Base-by-base conservation (phyloP, 2,888 invertebrate genomes). In the Stenotaenia linearis region DNA sequence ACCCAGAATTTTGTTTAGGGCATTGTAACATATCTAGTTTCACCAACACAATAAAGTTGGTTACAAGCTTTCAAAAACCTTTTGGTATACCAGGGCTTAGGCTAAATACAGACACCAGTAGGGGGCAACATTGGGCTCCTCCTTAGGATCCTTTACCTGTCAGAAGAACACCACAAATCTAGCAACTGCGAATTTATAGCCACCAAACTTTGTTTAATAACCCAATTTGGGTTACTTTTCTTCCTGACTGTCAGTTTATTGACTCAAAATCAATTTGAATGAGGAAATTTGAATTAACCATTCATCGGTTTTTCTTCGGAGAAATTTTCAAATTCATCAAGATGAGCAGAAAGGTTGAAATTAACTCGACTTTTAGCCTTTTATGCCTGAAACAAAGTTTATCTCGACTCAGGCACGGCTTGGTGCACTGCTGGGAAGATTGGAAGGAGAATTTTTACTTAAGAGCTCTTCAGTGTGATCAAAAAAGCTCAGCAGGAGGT, bases 401-500 rank as follows among this genome's bases (percentile, higher is more conserved):
- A 50, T 32, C 5, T 32, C 40, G 12, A 12, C 40, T 2, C 2
- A 18, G 2, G 0, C 5, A 50, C 18, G 18, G 18, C n/a, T 18
- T n/a, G 50, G 50, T 50, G 50, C 21, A 50, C 4, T 50, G 50
- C 18, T 21, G 50, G 50, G 7, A 50, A 50, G 50, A n/a, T 50
- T n/a, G 50, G 50, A 50, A n/a, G 21, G n/a, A 50, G 7, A 12
- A n/a, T 15, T n/a, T 1, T 12, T 15, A 4, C 40, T 40, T 40
- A 40, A 40, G 40, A 40, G 40, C 40, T 40, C 40, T 40, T n/a
- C n/a, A n/a, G n/a, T n/a, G n/a, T n/a, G n/a, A 28, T n/a, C 25
- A 69, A 69, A 69, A 69, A 69, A n/a, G n/a, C 69, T 69, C 69
- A 69, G 69, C 69, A 69, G 69, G 69, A 2, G 69, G 69, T 69